A percentile compares a stretch with the other conserved stretches of the same genome.
Evolutionary conservation across 1,140 invertebrate genomes (phyloP).

Genomic region (Procambarus clarkii): DNA sequence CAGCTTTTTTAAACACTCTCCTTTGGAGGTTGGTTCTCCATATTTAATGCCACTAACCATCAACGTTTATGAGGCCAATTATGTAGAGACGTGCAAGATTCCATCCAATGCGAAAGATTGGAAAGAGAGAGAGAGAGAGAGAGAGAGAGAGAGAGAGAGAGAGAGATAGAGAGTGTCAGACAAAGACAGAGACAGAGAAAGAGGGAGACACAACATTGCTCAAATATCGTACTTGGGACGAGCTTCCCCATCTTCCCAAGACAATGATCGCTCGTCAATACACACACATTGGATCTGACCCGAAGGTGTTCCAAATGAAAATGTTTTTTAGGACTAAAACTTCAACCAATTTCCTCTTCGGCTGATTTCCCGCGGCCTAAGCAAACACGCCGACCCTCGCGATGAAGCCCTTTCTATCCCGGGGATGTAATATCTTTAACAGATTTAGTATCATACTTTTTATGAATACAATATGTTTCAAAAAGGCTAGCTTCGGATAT

Average conservation of each 20-base stretch:
- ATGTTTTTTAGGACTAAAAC: neutral
- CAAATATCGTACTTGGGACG: neutral
- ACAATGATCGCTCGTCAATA: neutral
- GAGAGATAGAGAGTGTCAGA: constrained; percentile 23
- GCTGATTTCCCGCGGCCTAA: neutral
- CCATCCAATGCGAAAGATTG: too few species aligned
- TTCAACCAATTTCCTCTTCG: neutral
- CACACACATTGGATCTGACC: neutral
- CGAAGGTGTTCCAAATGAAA: neutral
- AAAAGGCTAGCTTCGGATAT: too few species aligned
- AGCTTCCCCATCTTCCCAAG: neutral
- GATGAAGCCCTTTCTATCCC: neutral
- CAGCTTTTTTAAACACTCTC: too few species aligned
- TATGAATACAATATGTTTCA: too few species aligned
- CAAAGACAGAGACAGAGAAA: constrained; percentile 6
- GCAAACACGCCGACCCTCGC: neutral
- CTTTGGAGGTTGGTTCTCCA: too few species aligned
- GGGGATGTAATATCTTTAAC: neutral
- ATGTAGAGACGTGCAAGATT: too few species aligned
- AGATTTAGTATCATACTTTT: neutral
- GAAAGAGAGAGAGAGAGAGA: neutral
- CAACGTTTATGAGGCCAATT: too few species aligned
- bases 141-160: constrained; percentile 9
- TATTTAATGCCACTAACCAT: too few species aligned
- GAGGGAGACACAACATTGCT: neutral